Conservation (phyloP, 2,797 vertebrate species). For the Dipus sagitta region DNA sequence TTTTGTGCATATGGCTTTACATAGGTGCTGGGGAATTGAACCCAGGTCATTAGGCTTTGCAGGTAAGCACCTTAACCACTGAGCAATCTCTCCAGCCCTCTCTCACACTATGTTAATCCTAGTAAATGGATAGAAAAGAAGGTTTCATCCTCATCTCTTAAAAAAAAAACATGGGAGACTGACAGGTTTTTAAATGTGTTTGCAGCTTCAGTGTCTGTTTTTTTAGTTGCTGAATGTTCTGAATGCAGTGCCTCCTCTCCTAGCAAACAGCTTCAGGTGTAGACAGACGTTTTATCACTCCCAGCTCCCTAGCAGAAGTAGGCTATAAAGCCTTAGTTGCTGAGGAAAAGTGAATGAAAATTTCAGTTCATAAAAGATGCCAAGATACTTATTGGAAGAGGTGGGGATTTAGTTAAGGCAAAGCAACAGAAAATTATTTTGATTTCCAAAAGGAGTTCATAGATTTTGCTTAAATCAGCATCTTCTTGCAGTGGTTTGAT, state of each 20-base stretch:
- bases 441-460: constrained; percentile 21
- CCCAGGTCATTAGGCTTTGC: no score
- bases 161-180: constrained; percentile 44
- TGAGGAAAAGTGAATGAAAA: constrained; percentile 63
- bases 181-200: constrained; percentile 55
- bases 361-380: constrained; percentile 50
- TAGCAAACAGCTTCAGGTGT: constrained; percentile 58
- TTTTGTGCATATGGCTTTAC: no score
- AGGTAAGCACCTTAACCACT: no score
- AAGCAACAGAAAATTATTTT: constrained; percentile 42
- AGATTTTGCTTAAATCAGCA: constrained; percentile 51
- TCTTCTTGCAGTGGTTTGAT: constrained; percentile 42
- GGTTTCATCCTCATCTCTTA: background rate
- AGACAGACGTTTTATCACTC: constrained; percentile 55
- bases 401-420: constrained; percentile 32
- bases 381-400: constrained; percentile 45
- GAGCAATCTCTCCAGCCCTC: background rate
- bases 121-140: background rate
- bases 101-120: background rate
- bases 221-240: background rate
- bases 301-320: constrained; percentile 19
- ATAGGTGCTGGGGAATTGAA: no score
- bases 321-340: constrained; percentile 54
- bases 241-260: constrained; percentile 42
- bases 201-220: constrained; percentile 44